These are phyloP conservation scores for Lamellibrachia columna DNA, from an alignment of 2,888 invertebrate species.

Conservation along the genomic window DNA sequence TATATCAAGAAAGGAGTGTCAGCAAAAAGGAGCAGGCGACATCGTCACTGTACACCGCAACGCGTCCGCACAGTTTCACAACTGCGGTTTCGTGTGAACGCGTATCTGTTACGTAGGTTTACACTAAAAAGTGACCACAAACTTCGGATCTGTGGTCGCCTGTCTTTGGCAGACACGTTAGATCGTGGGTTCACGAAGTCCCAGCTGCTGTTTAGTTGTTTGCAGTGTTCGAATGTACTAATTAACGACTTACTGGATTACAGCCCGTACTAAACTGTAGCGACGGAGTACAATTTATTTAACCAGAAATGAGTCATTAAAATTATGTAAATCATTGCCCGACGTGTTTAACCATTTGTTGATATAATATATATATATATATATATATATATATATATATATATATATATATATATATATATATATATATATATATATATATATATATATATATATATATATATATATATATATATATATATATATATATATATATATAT, in stretches of 20 bases:
- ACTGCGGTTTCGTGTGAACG: background rate
- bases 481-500: no score
- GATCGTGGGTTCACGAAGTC: background rate
- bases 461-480: no score
- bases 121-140: background rate
- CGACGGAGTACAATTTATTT: background rate
- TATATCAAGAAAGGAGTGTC: background rate
- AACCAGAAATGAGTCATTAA: background rate
- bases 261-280: background rate
- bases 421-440: no score
- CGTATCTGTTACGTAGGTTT: background rate
- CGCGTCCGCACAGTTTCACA: background rate
- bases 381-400: no score
- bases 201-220: background rate
- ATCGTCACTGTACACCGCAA: background rate
- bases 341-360: background rate
- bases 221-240: background rate
- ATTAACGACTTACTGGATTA: constrained; percentile 3
- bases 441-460: no score
- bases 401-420: no score
- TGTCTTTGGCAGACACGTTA: background rate
- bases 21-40: background rate
- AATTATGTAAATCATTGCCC: background rate
- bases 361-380: no score
- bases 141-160: background rate